Evolutionary conservation across 2,888 invertebrate genomes (phyloP), one percentile per base, ranked within the genome.

Genomic region (Abscondita cerata): DNA sequence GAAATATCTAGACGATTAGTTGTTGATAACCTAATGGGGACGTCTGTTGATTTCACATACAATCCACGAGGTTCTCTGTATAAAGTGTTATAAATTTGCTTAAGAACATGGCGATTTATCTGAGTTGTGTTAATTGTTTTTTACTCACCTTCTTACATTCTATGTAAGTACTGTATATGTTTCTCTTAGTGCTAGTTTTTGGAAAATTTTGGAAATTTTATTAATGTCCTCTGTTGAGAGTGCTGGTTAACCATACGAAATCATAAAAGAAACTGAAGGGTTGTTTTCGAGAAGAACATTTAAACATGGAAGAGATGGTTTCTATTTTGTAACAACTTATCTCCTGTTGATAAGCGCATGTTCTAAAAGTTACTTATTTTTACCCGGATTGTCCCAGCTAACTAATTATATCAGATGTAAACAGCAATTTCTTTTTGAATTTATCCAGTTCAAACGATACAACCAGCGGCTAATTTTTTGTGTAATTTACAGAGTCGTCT

Each of bases 11-110:
- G 53, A 62, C 58, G 62, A 62, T 62, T 62, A 62, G 44, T 55
- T 47, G 44, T 50, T 58, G 62, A 62, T 62, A 62, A 62, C 62
- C 62, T 62, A 62, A 62, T 62, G 62, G 58, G 62, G 54, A 54
- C 53, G 58, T 58, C 58, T 62, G 58, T 62, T 58, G 62, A 62
- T 62, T 62, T 62, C 62, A 58, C 62, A 58, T 59, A 59, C 36
- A 59, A 62, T 59, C 62, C 62, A 62, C 62, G 62, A 62, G 62
- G 62, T 62, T 62, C 57, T 62, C 53, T 20, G 58, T 20, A 59
- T 46, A 54, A 58, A 58, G 54, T 62, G 62, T 52, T 58, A 48
- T 50, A 62, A n/a, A 58, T 54, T 54, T 50, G 34, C 57, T 58
- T 33, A 54, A 59, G 48, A 57, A 40, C 33, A 62, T 62, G 62